A percentile compares a stretch with the other conserved stretches of the same genome.
phyloP scores from a whole-genome alignment of 2,113 vertebrate genomes.

The Pavo muticus region DNA sequence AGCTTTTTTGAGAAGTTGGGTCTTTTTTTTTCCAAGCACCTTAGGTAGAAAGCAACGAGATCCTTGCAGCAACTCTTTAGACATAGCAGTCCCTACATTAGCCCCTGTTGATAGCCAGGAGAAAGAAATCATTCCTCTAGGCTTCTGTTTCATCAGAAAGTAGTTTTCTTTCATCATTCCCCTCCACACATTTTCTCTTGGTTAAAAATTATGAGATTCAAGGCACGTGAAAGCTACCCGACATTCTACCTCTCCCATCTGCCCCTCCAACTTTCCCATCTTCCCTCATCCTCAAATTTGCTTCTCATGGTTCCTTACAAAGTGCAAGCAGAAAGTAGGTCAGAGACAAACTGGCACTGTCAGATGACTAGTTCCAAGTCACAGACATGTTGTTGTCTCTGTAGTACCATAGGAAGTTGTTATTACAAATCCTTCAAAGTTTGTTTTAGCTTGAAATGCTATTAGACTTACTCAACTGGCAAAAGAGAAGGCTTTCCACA shows the following conservation, averaged over 20 bases:
- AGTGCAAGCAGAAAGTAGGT: slow-evolving; percentile 30
- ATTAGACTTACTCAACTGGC: slow-evolving; percentile 4
- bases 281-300: background rate
- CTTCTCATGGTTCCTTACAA: background rate
- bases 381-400: slow-evolving; percentile 8
- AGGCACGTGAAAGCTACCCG: accelerated
- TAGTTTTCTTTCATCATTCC: background rate
- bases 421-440: slow-evolving; percentile 46
- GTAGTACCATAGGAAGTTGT: background rate
- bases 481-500: slow-evolving; percentile 36
- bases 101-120: background rate
- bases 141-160: background rate
- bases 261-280: background rate
- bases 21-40: background rate
- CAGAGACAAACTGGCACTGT: slow-evolving; percentile 18
- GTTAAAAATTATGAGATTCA: background rate
- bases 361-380: slow-evolving; percentile 24
- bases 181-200: background rate
- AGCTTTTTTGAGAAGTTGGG: background rate
- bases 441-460: slow-evolving; percentile 53
- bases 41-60: background rate
- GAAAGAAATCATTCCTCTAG: background rate
- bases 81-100: background rate
- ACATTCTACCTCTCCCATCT: background rate
- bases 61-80: background rate